phyloP scores from a whole-genome alignment of 2,113 vertebrate genomes.

The Brachionichthys hirsutus region DNA sequence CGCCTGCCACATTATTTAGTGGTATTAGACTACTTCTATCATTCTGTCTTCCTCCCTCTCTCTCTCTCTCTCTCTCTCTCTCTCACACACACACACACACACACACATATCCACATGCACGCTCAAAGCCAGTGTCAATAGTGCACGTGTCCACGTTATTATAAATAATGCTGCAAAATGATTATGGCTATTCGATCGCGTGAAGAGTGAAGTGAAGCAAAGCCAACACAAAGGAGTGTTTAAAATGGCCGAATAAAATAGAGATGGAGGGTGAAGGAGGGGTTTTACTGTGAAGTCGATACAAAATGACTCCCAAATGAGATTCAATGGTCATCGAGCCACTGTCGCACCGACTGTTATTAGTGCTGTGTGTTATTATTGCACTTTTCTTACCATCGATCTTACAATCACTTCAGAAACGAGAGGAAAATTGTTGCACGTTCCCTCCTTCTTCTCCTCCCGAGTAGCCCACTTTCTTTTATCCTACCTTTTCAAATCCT shows the following conservation, averaged over 20 bases:
- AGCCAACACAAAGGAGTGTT: slow-evolving; percentile 51
- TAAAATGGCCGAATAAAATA: slow-evolving; percentile 32
- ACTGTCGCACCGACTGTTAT: slow-evolving; percentile 58
- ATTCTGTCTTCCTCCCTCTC: not conserved
- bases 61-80: slow-evolving; percentile 12
- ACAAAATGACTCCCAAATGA: slow-evolving; percentile 59
- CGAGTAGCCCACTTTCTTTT: not conserved
- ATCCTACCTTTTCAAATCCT: slow-evolving; percentile 5
- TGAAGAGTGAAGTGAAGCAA: slow-evolving; percentile 27
- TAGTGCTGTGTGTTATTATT: slow-evolving; percentile 73
- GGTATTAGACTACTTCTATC: slow-evolving; percentile 46
- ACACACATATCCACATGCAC: slow-evolving; percentile 18
- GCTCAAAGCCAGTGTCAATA: slow-evolving; percentile 44
- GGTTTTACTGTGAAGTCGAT: slow-evolving; percentile 63
- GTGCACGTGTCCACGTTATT: slow-evolving; percentile 24
- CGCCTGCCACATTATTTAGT: slow-evolving; percentile 47
- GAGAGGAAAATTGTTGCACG: slow-evolving; percentile 51
- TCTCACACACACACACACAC: slow-evolving; percentile 5
- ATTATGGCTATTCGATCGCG: slow-evolving; percentile 40
- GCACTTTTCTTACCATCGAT: slow-evolving; percentile 64
- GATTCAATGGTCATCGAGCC: slow-evolving; percentile 61
- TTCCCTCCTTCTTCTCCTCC: slow-evolving; percentile 19
- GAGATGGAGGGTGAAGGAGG: slow-evolving; percentile 37
- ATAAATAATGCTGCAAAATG: slow-evolving; percentile 47
- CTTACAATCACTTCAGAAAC: slow-evolving; percentile 39